Percentiles rank a stretch among this genome's conserved stretches.
These are phyloP conservation scores for Sphaerodactylus townsendi DNA, from an alignment of 2,113 vertebrate genomes.

Conservation along the genomic window DNA sequence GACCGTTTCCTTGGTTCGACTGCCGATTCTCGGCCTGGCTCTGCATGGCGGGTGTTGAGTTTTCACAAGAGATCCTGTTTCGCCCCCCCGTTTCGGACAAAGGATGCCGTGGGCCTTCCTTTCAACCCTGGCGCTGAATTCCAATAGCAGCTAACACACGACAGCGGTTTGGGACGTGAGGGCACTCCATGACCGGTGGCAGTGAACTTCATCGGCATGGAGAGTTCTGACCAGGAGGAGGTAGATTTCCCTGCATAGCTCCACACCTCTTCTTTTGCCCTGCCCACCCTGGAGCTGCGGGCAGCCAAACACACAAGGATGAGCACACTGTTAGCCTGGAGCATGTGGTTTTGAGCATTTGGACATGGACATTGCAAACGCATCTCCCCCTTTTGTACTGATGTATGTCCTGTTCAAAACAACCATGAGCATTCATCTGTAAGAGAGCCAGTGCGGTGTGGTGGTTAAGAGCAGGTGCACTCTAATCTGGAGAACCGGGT, in stretches of 20 bases:
- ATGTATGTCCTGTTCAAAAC: not conserved
- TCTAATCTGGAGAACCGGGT: no score
- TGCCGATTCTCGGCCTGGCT: conserved; percentile 18
- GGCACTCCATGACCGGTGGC: not conserved
- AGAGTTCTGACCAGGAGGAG: not conserved
- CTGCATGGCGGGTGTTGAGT: conserved; percentile 49
- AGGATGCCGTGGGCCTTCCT: not conserved
- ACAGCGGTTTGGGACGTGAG: not conserved
- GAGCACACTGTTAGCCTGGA: not conserved
- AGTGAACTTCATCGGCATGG: no score
- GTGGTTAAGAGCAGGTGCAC: no score
- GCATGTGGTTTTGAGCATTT: not conserved
- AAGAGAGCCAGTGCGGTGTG: no score
- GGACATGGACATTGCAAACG: not conserved
- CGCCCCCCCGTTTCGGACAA: not conserved
- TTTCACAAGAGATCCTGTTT: not conserved
- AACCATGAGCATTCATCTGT: no score
- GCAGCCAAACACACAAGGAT: not conserved
- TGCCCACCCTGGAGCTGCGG: no score
- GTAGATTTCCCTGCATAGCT: not conserved
- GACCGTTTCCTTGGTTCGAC: not conserved
- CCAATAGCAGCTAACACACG: not conserved
- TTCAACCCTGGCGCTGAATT: not conserved
- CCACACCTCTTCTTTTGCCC: not conserved
- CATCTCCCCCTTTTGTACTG: no score